Percentiles rank a stretch among this genome's conserved stretches.
These are phyloP conservation scores for Lucinisca nassula DNA, from an alignment of 2,888 invertebrate genomes.

Conservation along the genomic window DNA sequence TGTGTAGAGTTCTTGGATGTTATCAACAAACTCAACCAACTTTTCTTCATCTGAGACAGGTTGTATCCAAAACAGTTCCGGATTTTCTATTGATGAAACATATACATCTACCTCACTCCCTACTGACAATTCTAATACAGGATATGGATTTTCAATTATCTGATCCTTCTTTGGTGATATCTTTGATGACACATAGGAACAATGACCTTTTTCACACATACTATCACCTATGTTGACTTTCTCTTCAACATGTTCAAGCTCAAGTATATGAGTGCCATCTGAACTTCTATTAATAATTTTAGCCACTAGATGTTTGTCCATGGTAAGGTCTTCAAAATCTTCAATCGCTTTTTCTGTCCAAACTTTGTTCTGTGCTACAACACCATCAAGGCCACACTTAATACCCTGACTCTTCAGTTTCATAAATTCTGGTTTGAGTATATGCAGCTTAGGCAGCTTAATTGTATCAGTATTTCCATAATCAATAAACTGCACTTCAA, in stretches of 20 bases:
- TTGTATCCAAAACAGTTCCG: slow-evolving; percentile 76
- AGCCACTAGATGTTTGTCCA: slow-evolving; percentile 70
- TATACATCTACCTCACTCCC: slow-evolving; percentile 60
- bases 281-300: slow-evolving; percentile 57
- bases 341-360: slow-evolving; percentile 70
- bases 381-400: slow-evolving; percentile 75
- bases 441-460: slow-evolving; percentile 62
- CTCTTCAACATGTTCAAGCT: slow-evolving; percentile 68
- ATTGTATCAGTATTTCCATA: slow-evolving; percentile 84
- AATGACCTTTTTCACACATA: slow-evolving; percentile 69
- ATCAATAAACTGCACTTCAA: slow-evolving; percentile 81
- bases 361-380: slow-evolving; percentile 47
- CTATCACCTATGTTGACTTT: slow-evolving; percentile 60
- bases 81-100: slow-evolving; percentile 77
- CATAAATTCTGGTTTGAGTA: slow-evolving; percentile 75
- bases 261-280: slow-evolving; percentile 56
- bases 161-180: slow-evolving; percentile 38
- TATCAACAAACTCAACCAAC: slow-evolving; percentile 69
- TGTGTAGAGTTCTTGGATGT: slow-evolving; percentile 72
- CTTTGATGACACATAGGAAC: slow-evolving; percentile 35
- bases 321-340: slow-evolving; percentile 70
- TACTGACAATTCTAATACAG: slow-evolving; percentile 14
- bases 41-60: slow-evolving; percentile 65
- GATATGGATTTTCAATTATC: slow-evolving; percentile 68
- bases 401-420: slow-evolving; percentile 76